Conservation (phyloP, 2,113 vertebrate species). For the Balaeniceps rex region DNA sequence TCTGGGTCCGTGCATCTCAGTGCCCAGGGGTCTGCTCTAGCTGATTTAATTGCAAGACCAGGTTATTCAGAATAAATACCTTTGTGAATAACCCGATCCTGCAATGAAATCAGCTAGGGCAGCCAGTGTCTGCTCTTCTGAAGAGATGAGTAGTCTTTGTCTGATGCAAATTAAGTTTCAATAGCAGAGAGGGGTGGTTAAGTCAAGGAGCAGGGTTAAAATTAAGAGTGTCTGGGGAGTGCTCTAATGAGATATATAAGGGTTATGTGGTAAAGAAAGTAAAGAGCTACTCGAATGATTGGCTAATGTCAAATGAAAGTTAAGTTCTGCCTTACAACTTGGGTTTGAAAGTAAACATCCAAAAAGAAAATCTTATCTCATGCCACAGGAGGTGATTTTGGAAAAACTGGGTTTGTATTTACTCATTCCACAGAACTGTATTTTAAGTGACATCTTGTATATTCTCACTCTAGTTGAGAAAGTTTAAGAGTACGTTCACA, state of each 20-base stretch:
- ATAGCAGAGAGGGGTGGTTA: not conserved
- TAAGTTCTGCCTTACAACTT: not conserved
- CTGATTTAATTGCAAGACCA: not conserved
- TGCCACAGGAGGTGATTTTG: not conserved
- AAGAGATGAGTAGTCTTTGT: not conserved
- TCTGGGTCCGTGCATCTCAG: not conserved
- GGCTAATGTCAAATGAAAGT: not conserved
- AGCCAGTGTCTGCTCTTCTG: not conserved
- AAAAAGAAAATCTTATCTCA: not conserved
- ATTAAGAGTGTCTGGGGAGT: not conserved
- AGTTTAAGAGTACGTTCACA: not conserved
- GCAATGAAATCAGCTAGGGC: not conserved
- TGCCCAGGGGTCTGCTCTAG: not conserved
- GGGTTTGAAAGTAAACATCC: not conserved
- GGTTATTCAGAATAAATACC: not conserved
- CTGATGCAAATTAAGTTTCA: not conserved
- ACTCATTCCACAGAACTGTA: not conserved
- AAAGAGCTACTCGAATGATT: not conserved
- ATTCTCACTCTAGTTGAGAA: not conserved
- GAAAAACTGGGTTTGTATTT: not conserved
- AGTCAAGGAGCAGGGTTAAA: not conserved
- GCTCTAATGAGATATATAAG: not conserved
- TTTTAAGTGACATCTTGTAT: not conserved
- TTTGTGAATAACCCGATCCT: not conserved
- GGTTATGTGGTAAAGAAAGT: not conserved